Conservation (phyloP, 2,113 vertebrate species). For the Sakesphorus luctuosus region DNA sequence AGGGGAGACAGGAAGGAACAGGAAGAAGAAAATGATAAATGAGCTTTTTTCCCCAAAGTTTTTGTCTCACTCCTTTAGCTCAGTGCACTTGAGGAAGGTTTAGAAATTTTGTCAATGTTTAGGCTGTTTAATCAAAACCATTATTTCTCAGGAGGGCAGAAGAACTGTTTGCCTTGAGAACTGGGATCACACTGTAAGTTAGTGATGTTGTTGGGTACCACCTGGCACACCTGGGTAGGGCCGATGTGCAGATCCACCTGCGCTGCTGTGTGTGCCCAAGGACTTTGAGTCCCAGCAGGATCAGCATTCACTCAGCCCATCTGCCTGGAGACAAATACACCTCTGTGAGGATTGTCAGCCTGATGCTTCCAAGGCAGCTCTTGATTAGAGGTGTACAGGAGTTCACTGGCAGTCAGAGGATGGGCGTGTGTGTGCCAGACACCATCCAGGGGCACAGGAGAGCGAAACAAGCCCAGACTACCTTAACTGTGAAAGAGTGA, state of each 20-base stretch:
- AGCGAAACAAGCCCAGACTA: slow-evolving; percentile 62
- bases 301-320: accelerated
- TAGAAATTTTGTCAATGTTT: background rate
- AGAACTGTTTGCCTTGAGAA: background rate
- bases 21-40: accelerated
- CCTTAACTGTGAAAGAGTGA: slow-evolving; percentile 75
- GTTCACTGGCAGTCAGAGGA: background rate
- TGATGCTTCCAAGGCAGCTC: background rate
- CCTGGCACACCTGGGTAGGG: background rate
- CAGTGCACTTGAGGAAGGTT: background rate
- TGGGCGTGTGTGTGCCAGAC: background rate
- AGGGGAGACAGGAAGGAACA: background rate
- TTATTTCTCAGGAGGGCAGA: background rate
- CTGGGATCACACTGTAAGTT: accelerated
- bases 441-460: background rate
- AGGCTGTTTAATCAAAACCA: background rate
- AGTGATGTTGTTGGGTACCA: background rate
- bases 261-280: background rate
- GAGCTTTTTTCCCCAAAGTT: background rate
- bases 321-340: background rate
- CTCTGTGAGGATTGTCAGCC: background rate
- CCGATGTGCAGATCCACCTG: background rate
- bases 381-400: background rate
- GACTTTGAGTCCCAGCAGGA: background rate
- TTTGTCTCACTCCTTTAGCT: background rate